phyloP scores from a whole-genome alignment of 2,888 invertebrate species.

The Diabrotica balteata region DNA sequence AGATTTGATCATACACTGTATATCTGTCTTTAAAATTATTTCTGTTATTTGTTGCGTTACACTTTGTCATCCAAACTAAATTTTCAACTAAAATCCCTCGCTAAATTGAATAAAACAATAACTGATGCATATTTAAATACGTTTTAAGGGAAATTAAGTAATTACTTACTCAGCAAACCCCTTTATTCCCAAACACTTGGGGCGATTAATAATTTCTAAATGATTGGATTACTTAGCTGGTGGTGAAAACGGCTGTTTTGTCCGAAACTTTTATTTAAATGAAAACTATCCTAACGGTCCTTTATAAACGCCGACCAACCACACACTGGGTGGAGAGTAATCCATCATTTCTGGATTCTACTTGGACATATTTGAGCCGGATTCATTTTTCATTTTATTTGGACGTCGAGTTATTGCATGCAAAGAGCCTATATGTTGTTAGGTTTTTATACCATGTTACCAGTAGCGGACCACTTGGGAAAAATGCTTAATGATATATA shows the following conservation, averaged over 20 bases:
- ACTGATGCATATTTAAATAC: too few relatives aligned
- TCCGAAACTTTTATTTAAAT: constrained; percentile 11
- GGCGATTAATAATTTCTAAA: constrained; percentile 12
- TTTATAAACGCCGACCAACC: constrained; percentile 17
- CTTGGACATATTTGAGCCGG: constrained; percentile 25
- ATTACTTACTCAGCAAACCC: too few relatives aligned
- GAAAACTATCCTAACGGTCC: constrained; percentile 12
- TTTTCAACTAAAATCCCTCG: too few relatives aligned
- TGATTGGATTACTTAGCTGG: constrained; percentile 9
- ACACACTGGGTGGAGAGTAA: constrained; percentile 9
- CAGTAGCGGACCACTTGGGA: background rate
- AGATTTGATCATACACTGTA: too few relatives aligned
- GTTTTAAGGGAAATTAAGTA: too few relatives aligned
- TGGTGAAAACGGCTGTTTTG: constrained; percentile 1
- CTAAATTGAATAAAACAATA: too few relatives aligned
- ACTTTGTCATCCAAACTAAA: too few relatives aligned
- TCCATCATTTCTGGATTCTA: constrained; percentile 22
- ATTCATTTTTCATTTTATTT: constrained; percentile 29
- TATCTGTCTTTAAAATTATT: too few relatives aligned
- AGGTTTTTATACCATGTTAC: constrained; percentile 7
- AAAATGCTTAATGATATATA: too few relatives aligned
- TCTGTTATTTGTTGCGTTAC: too few relatives aligned
- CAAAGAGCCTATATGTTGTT: constrained; percentile 13
- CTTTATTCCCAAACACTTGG: constrained; percentile 18
- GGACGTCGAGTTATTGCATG: constrained; percentile 17